Evolutionary conservation across 1,140 invertebrate genomes (phyloP).

Genomic region (Drosophila ogumai): DNA sequence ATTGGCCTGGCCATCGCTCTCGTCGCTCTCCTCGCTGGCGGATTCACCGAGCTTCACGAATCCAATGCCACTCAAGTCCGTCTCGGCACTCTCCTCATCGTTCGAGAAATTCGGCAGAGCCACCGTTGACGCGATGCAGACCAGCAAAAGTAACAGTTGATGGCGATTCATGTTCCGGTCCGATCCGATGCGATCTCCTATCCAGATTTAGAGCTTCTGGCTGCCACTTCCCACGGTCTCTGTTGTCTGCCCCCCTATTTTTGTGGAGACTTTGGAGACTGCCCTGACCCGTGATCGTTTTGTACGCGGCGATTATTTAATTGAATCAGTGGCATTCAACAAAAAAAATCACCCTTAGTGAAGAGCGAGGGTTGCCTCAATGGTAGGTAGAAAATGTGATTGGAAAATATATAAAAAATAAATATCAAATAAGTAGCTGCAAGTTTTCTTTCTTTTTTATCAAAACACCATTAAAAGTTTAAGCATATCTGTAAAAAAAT

Average conservation of each 20-base stretch:
- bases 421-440: no score
- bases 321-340: conserved; percentile 55
- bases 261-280: conserved; percentile 49
- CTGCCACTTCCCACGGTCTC: conserved; percentile 5
- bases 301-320: conserved; percentile 69
- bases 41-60: conserved; percentile 47
- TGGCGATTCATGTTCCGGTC: conserved; percentile 19
- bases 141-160: conserved; percentile 6
- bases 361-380: not conserved
- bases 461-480: no score
- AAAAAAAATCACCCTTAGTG: not conserved
- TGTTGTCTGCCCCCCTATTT: not conserved
- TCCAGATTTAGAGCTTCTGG: conserved; percentile 16
- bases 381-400: not conserved
- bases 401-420: not conserved
- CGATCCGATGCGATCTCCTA: conserved; percentile 29
- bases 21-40: conserved; percentile 42
- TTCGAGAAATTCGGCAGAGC: conserved; percentile 15
- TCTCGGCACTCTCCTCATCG: conserved; percentile 32
- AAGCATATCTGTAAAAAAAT: not conserved
- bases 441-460: no score
- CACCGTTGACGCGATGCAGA: not conserved
- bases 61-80: conserved; percentile 32
- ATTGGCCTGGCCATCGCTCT: conserved; percentile 20
- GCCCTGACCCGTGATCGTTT: conserved; percentile 11